Conservation (phyloP, 2,113 vertebrate species). For the Marmota monax region DNA sequence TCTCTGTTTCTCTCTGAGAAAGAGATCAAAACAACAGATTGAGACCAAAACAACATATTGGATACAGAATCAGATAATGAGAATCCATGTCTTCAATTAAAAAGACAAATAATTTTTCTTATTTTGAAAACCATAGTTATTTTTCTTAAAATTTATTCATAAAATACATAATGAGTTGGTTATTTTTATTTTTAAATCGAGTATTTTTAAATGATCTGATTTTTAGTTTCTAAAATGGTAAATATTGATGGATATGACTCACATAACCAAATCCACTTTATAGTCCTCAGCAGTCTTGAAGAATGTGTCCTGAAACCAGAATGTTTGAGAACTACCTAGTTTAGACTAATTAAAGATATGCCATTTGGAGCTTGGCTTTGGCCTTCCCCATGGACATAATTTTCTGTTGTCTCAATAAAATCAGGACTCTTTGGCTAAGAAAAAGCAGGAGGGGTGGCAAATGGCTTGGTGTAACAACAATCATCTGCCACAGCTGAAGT, state of each 20-base stretch:
- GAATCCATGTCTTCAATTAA: neutral
- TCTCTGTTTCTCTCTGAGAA: neutral
- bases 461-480: neutral
- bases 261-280: neutral
- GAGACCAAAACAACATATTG: neutral
- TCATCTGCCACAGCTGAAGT: neutral
- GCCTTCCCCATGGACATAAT: neutral
- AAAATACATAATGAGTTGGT: neutral
- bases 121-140: conserved; percentile 36
- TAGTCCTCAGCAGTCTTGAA: neutral
- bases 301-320: neutral
- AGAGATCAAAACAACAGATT: neutral
- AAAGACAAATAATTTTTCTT: neutral
- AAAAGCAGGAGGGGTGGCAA: neutral
- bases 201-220: neutral
- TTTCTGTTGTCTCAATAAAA: conserved; percentile 18
- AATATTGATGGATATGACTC: neutral
- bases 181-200: conserved; percentile 33
- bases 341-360: conserved; percentile 45
- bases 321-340: neutral
- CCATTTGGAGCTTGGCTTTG: neutral
- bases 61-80: neutral
- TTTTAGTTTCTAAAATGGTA: conserved; percentile 1
- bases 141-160: neutral
- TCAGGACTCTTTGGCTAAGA: neutral